A percentile compares a stretch with the other conserved stretches of the same genome.
Conservation (phyloP, 1,140 invertebrate species). For the Psix sp. region DNA sequence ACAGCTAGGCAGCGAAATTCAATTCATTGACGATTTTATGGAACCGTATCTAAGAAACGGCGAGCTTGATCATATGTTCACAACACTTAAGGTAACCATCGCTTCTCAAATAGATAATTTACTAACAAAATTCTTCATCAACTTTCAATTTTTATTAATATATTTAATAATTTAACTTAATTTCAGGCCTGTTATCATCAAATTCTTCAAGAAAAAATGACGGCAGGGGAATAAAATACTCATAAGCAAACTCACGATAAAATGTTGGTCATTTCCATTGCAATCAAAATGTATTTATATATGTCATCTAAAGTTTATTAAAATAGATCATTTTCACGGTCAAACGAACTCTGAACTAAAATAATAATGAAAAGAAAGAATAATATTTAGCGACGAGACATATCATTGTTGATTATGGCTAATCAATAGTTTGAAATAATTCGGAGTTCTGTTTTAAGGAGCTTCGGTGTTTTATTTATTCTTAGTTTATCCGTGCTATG, state of each 20-base stretch:
- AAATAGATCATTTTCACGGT: too few species aligned
- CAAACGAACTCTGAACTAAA: too few species aligned
- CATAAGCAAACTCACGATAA: constrained; percentile 18
- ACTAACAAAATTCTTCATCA: too few species aligned
- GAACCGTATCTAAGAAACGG: constrained; percentile 85
- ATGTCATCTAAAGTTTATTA: background rate
- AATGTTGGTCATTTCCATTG: constrained; percentile 29
- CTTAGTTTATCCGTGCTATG: constrained; percentile 1
- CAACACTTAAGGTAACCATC: constrained; percentile 82
- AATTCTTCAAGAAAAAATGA: constrained; percentile 85
- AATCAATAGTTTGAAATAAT: constrained; percentile 10
- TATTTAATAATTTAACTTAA: too few species aligned
- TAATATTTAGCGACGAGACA: constrained; percentile 25
- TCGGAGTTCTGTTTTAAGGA: constrained; percentile 15
- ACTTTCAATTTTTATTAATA: constrained; percentile 38
- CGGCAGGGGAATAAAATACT: constrained; percentile 41
- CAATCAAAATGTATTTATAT: background rate
- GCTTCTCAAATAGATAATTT: too few species aligned
- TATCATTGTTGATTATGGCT: constrained; percentile 23
- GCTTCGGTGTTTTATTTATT: constrained; percentile 22
- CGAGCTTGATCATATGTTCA: constrained; percentile 90
- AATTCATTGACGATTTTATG: constrained; percentile 90
- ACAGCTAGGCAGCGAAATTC: constrained; percentile 90
- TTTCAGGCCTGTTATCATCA: constrained; percentile 84
- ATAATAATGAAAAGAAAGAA: too few species aligned